These are phyloP conservation scores for Nephrotoma flavescens DNA, from an alignment of 2,888 invertebrate genomes.

Conservation along the genomic window DNA sequence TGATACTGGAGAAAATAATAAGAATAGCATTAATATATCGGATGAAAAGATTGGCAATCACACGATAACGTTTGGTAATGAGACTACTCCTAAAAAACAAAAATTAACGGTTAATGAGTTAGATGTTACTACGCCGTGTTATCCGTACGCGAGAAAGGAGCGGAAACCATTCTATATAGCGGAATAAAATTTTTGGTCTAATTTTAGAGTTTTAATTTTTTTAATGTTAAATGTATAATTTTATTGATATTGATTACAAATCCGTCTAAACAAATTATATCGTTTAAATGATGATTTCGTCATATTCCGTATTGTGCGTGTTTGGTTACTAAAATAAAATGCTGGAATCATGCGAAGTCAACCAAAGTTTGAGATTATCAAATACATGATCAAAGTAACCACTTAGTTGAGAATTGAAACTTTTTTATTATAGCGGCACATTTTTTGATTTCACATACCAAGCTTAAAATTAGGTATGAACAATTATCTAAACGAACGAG, in stretches of 20 bases:
- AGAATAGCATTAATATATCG: neutral
- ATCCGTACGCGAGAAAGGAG: slow-evolving; percentile 10
- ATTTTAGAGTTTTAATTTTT: neutral
- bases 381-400: no score
- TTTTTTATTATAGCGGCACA: no score
- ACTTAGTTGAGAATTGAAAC: no score
- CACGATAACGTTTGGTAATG: neutral
- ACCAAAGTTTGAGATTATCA: no score
- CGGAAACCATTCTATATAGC: slow-evolving; percentile 7
- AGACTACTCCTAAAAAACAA: neutral
- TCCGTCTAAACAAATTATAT: no score
- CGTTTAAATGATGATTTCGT: no score
- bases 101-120: neutral
- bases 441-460: no score
- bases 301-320: no score
- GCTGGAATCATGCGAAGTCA: no score
- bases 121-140: slow-evolving; percentile 7
- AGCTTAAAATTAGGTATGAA: no score
- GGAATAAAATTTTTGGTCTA: neutral
- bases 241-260: neutral
- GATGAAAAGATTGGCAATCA: neutral
- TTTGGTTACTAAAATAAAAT: no score
- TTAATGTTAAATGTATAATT: neutral
- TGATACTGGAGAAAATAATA: neutral
- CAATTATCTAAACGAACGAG: no score